Base-by-base conservation (phyloP, 2,888 invertebrate genomes). In the Sphaeridia pumilis region DNA sequence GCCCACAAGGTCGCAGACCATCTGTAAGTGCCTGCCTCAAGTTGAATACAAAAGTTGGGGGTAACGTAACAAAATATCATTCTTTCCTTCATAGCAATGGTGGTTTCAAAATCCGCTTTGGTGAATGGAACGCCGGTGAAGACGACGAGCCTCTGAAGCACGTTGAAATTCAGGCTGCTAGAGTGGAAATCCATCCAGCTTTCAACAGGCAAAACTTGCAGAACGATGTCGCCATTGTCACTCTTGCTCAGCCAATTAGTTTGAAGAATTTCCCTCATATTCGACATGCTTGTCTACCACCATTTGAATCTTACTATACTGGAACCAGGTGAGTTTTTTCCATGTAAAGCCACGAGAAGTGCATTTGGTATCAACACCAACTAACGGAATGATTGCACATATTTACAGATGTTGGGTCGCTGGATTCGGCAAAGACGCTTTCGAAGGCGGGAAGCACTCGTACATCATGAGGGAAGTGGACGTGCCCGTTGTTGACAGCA, bases 371-470 rank as follows among this genome's bases (percentile, higher is more conserved):
- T 31, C 31, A 31, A 31, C 31, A 14, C 14, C 31, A 14, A 31
- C 31, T 31, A 31, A 31, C 31, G 7, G 10, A 10, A 14, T 31
- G 14, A 31, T 14, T 10, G 7, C 42, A 14, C 12, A n/a, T 12
- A 17, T 4, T 49, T 49, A 2, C 55, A 67, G 72, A 48, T 75
- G 75, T 66, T 73, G 70, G 68, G 74, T 73, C 14, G 67, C 74
- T n/a, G 92, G 92, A 12, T 92, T 90, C 88, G 92, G 92, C 14
- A 84, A 87, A 68, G 76, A 85, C 60, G 79, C 82, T 69, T 69
- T 75, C 63, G 66, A 67, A 10, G 57, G 56, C 14, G 70, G 71
- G 3, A 73, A 70, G 57, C 80, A 77, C 66, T 81, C 84, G 68
- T 76, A 78, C 59, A 80, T 82, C 31, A 71, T 83, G 67, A 84